A percentile compares a stretch with the other conserved stretches of the same genome.
Conservation (phyloP, 2,113 vertebrate species). For the Anolis sagrei region DNA sequence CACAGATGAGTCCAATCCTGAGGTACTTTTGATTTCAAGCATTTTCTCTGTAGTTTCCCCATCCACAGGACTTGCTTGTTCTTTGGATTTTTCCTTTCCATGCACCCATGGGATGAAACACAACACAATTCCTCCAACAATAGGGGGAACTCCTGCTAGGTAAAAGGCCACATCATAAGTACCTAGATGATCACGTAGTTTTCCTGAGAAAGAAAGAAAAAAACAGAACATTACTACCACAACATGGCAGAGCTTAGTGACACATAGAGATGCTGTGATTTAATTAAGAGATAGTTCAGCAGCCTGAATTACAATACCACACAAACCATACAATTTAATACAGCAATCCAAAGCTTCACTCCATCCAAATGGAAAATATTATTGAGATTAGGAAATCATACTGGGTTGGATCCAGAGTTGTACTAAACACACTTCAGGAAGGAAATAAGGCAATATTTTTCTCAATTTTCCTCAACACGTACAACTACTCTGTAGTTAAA, state of each 20-base stretch:
- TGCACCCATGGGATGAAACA: conserved; percentile 94
- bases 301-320: neutral
- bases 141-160: conserved; percentile 92
- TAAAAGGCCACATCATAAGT: conserved; percentile 92
- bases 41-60: conserved; percentile 80
- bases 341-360: neutral
- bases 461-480: no score
- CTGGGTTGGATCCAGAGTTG: no score
- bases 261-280: neutral
- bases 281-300: neutral
- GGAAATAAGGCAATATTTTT: no score
- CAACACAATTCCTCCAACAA: conserved; percentile 89
- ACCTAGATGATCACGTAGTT: conserved; percentile 85
- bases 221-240: neutral
- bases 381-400: no score
- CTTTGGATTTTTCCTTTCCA: conserved; percentile 71
- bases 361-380: no score
- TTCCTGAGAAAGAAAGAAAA: conserved; percentile 75
- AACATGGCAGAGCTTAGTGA: rapidly evolving
- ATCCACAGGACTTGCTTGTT: conserved; percentile 53
- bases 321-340: neutral
- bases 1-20: conserved; percentile 49
- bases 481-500: no score
- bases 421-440: no score
- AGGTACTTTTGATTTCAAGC: conserved; percentile 74